Evolutionary conservation across 2,888 invertebrate genomes (phyloP), one percentile per base, ranked within the genome.

Genomic region (Panorpa germanica): DNA sequence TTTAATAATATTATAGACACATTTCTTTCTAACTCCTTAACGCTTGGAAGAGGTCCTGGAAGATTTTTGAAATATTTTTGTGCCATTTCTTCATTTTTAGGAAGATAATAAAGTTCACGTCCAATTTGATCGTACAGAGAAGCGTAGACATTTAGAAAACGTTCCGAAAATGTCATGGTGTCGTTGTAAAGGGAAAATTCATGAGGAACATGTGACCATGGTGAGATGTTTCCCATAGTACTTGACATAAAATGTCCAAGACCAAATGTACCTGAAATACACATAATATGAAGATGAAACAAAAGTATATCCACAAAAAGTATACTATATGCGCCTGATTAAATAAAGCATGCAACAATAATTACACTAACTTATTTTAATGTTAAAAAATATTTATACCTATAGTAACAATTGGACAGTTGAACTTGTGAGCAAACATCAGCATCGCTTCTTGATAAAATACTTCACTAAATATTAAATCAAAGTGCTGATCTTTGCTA

Each of bases 1-100:
- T 66, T 65, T 3, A 59, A 47, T 19, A 66, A 38, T 33, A 61
- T 50, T 17, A 65, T 31, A 2, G 62, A 59, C 5, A 61, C 52
- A 27, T 53, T 57, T 8, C 49, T 53, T 38, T 62, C 58, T 21
- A 65, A 34, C 8, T 60, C 52, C 2, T 46, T 43, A 2, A 63
- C 42, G 4, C 50, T 42, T 0, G 61, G 61, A 6, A 55, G 31
- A 1, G 46, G 39, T 20, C 44, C 50, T 49, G 3, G 28, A 10
- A 14, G 22, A 22, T 25, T 35, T 6, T 35, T 37, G 29, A 54
- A 53, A 33, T 55, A 46, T 18, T 41, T 46, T 22, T 48, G 46
- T 0, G 50, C 53, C 39, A 54, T 38, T 25, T 44, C 40, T 30
- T 54, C 51, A 47, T 54, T 52, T 36, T 45, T 36, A 0, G 54